Conservation (phyloP, 1,140 invertebrate species). For the Argopecten irradians region DNA sequence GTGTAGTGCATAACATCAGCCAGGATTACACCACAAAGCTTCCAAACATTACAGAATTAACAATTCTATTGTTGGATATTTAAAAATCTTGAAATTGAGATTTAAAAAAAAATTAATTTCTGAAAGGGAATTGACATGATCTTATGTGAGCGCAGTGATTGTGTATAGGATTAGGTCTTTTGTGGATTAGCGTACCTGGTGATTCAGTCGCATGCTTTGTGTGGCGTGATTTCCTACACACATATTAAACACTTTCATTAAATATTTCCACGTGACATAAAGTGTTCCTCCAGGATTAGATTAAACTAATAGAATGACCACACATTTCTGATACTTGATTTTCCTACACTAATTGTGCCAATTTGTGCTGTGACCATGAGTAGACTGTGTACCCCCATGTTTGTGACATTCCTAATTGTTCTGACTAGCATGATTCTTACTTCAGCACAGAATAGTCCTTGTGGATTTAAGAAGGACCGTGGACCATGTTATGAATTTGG, state of each 20-base stretch:
- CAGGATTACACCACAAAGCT: not conserved
- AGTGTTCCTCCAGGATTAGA: not conserved
- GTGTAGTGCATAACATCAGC: slow-evolving; percentile 21
- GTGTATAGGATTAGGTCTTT: not conserved
- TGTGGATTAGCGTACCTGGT: not conserved
- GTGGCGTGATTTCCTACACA: not conserved
- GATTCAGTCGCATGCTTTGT: not conserved
- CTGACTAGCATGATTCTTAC: slow-evolving; percentile 8
- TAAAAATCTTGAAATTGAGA: slow-evolving; percentile 19
- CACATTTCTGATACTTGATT: not conserved
- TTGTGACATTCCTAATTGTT: not conserved
- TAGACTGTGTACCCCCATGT: not conserved
- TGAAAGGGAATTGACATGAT: not conserved
- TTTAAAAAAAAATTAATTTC: not conserved
- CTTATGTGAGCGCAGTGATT: not conserved
- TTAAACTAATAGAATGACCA: not conserved
- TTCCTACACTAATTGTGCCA: not conserved
- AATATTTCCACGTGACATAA: not conserved
- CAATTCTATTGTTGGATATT: slow-evolving; percentile 9
- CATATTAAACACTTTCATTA: not conserved
- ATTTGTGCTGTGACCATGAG: not conserved
- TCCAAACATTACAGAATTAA: not conserved
- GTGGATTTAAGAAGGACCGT: not conserved
- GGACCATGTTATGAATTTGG: not conserved
- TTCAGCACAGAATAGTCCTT: not conserved